Evolutionary conservation across 2,797 vertebrate genomes (phyloP).

Genomic region (Holocentrus rufus): DNA sequence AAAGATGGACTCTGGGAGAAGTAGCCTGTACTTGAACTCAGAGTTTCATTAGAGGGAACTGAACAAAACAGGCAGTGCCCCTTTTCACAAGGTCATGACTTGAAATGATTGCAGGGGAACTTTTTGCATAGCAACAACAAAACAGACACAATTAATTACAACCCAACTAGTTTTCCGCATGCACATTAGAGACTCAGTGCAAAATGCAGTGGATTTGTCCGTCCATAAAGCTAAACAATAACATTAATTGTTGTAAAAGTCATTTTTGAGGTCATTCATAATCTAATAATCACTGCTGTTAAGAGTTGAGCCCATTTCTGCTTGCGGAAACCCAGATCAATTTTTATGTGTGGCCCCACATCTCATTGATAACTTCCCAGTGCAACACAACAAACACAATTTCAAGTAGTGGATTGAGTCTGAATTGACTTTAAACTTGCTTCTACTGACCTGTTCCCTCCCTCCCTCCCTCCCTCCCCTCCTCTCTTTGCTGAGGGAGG

Average conservation of each 20-base stretch:
- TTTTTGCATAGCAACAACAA: conserved; percentile 78
- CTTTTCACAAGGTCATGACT: conserved; percentile 77
- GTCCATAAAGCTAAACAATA: neutral
- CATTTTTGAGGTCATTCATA: conserved; percentile 22
- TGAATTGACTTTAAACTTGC: conserved; percentile 13
- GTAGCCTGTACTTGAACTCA: conserved; percentile 41
- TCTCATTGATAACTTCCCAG: conserved; percentile 19
- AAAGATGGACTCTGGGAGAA: conserved; percentile 26
- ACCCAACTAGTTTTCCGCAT: conserved; percentile 18
- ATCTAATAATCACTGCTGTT: conserved; percentile 4
- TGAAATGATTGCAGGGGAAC: conserved; percentile 66
- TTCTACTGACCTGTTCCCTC: conserved; percentile 14
- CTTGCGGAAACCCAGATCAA: neutral
- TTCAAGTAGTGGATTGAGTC: conserved; percentile 1
- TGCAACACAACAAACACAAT: conserved; percentile 6
- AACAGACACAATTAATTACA: conserved; percentile 45
- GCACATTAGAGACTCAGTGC: neutral
- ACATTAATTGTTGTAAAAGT: conserved; percentile 47
- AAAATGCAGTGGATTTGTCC: neutral
- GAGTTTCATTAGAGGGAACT: conserved; percentile 37
- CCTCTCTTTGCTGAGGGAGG: conserved; percentile 26
- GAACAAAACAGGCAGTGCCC: conserved; percentile 40
- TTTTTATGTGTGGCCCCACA: neutral
- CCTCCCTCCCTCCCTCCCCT: conserved; percentile 4
- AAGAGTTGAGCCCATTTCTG: conserved; percentile 5